Evolutionary conservation across 2,113 vertebrate species (phyloP).

Genomic region (Pseudorectes ferrugineus): DNA sequence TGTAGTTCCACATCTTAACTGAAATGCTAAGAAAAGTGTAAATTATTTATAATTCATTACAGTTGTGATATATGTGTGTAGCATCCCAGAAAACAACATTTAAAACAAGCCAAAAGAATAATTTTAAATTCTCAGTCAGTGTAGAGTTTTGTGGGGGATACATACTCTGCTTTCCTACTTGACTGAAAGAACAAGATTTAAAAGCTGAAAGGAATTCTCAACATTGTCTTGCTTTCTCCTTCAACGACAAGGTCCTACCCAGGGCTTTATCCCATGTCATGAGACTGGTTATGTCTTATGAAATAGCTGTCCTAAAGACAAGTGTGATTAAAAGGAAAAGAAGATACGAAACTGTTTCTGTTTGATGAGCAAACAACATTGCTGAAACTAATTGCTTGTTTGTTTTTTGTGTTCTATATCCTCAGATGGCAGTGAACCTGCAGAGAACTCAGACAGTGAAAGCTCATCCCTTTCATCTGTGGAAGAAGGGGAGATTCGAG

Average conservation of each 20-base stretch:
- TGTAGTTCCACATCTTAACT: neutral
- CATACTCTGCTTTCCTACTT: neutral
- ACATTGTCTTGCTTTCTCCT: neutral
- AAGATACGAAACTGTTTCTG: neutral
- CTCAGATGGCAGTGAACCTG: slow-evolving; percentile 65
- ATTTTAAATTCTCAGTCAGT: neutral
- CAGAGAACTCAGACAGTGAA: slow-evolving; percentile 43
- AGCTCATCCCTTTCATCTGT: slow-evolving; percentile 52
- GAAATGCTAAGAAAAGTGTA: neutral
- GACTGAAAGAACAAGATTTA: neutral
- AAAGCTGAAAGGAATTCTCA: neutral
- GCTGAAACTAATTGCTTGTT: slow-evolving; percentile 45
- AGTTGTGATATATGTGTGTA: neutral
- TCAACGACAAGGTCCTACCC: neutral
- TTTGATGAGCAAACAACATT: neutral
- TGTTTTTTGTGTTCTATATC: neutral
- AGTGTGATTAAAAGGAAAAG: neutral
- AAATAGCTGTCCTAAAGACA: neutral
- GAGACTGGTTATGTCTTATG: neutral
- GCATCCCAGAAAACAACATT: neutral
- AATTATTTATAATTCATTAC: neutral
- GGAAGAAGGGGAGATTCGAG: slow-evolving; percentile 67
- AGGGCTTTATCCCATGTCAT: neutral
- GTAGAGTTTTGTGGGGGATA: neutral
- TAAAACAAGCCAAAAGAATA: neutral